phyloP scores from a whole-genome alignment of 2,113 vertebrate genomes.

The Macrotus californicus region DNA sequence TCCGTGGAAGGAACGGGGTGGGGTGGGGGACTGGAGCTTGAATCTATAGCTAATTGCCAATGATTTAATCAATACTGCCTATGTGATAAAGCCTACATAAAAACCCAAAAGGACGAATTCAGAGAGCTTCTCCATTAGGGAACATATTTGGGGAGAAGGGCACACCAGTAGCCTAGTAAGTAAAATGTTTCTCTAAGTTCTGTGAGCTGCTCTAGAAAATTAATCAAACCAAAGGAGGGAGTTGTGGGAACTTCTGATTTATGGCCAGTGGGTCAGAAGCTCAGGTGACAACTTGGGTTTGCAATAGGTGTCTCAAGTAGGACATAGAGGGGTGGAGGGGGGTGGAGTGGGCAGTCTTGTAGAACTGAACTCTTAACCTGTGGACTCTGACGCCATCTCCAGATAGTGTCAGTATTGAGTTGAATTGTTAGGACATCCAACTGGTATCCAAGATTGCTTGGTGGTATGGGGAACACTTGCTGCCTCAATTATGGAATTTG shows the following conservation, averaged over 20 bases:
- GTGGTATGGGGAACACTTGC: neutral
- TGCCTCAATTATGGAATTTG: neutral
- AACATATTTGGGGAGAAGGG: neutral
- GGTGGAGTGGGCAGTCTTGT: neutral
- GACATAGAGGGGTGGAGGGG: neutral
- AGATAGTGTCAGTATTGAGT: neutral
- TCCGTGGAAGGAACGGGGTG: neutral
- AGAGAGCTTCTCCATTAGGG: neutral
- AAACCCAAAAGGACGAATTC: neutral
- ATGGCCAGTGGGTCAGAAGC: neutral
- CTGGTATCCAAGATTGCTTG: neutral
- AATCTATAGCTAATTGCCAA: neutral
- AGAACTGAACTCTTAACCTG: neutral
- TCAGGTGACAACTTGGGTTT: neutral
- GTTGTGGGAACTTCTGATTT: neutral
- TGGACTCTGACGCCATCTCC: neutral
- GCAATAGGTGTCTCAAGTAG: neutral
- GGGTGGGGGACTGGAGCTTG: neutral
- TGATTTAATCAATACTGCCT: neutral
- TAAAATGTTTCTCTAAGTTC: neutral
- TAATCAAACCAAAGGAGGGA: neutral
- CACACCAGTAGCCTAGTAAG: neutral
- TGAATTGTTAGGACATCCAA: neutral
- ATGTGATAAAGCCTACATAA: neutral
- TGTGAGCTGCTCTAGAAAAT: neutral